These are phyloP conservation scores for Heterocephalus glaber DNA, from an alignment of 2,113 vertebrate genomes.

Conservation along the genomic window DNA sequence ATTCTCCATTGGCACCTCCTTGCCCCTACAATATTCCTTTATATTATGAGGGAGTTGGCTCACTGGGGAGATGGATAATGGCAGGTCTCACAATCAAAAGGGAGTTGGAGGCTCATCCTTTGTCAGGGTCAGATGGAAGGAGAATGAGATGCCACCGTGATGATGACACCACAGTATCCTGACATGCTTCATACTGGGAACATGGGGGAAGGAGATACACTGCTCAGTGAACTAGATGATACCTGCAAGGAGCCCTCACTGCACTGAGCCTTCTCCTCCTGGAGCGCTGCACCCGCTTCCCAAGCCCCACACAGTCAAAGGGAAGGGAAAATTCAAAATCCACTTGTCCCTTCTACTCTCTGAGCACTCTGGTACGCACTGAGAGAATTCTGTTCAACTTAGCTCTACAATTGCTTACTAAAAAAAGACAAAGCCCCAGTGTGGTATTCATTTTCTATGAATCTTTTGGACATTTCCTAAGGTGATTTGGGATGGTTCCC, in stretches of 20 bases:
- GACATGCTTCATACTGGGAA: rapidly evolving
- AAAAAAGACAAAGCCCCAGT: background rate
- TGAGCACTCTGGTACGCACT: background rate
- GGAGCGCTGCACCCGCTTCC: background rate
- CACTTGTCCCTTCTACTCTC: background rate
- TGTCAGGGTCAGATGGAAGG: background rate
- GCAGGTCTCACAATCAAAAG: background rate
- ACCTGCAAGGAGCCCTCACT: background rate
- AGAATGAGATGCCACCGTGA: too few species aligned
- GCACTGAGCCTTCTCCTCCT: background rate
- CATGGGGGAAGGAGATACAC: rapidly evolving
- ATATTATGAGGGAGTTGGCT: background rate
- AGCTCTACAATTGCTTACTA: background rate
- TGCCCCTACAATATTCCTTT: background rate
- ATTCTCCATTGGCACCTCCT: background rate
- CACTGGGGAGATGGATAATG: background rate
- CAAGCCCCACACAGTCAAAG: background rate
- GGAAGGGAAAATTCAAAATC: background rate
- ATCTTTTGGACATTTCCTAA: background rate
- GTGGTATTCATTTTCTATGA: background rate
- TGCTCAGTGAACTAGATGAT: background rate
- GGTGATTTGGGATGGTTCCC: background rate
- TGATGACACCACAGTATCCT: background rate
- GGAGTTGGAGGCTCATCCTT: background rate
- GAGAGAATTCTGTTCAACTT: background rate